phyloP scores from a whole-genome alignment of 1,140 invertebrate species.

The Pachypeltis micranthus region DNA sequence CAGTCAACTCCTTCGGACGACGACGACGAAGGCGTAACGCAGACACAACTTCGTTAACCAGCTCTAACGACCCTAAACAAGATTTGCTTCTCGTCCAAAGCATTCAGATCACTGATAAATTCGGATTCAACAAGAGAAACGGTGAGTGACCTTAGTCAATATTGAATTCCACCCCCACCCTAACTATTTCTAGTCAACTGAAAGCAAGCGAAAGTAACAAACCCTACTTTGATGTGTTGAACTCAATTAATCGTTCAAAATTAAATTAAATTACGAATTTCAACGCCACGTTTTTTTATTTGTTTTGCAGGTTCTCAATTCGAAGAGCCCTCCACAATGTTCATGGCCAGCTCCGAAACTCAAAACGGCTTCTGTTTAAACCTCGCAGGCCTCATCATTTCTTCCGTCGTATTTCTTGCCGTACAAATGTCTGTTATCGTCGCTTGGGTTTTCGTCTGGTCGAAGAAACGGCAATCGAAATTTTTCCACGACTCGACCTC shows the following conservation, averaged over 20 bases:
- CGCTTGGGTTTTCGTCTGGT: conserved; percentile 70
- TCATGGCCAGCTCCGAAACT: conserved; percentile 40
- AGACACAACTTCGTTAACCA: conserved; percentile 22
- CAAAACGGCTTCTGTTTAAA: conserved; percentile 58
- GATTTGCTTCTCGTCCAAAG: conserved; percentile 78
- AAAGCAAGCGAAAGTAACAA: not conserved
- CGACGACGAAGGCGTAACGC: conserved; percentile 45
- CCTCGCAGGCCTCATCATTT: conserved; percentile 55
- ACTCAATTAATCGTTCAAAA: not conserved
- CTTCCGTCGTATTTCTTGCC: conserved; percentile 67
- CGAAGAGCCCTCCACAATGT: conserved; percentile 39
- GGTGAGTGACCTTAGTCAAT: not conserved
- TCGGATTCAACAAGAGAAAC: conserved; percentile 53
- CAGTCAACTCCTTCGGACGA: conserved; percentile 67
- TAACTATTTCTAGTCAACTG: no score
- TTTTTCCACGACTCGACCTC: conserved; percentile 32
- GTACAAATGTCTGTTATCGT: conserved; percentile 70
- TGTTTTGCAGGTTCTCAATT: conserved; percentile 24
- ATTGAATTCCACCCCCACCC: no score
- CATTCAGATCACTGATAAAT: conserved; percentile 86
- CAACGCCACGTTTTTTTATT: conserved; percentile 29
- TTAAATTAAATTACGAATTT: conserved; percentile 22
- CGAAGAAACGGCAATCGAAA: conserved; percentile 37
- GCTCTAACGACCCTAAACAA: conserved; percentile 43
- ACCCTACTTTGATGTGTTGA: not conserved